Conservation (phyloP, 2,797 vertebrate genomes). For the Megaceryle alcyon region DNA sequence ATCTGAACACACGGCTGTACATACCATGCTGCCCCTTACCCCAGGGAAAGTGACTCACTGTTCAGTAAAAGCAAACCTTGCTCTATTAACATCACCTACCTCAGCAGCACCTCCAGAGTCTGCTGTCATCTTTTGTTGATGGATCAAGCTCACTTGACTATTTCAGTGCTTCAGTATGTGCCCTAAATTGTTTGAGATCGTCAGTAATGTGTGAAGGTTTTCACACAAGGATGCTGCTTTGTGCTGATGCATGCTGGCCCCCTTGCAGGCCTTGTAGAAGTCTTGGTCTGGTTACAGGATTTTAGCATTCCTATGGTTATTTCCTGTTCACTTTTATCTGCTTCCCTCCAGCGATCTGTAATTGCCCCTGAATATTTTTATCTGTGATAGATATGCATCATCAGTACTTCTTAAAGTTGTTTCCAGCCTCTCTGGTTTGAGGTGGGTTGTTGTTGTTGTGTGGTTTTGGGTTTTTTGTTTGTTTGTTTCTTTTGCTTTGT, state of each 20-base stretch:
- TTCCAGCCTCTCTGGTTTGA: neutral
- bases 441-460: neutral
- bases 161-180: neutral
- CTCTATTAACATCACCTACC: neutral
- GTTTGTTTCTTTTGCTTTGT: neutral
- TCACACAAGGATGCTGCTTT: neutral
- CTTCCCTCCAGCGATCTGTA: neutral
- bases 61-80: neutral
- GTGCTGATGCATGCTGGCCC: neutral
- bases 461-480: neutral
- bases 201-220: neutral
- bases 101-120: neutral
- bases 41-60: neutral
- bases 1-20: neutral
- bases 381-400: neutral
- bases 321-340: constrained; percentile 3
- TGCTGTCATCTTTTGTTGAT: neutral
- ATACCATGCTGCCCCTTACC: neutral
- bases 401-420: neutral
- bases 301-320: constrained; percentile 9
- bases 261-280: neutral
- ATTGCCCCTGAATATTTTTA: neutral
- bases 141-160: neutral
- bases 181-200: neutral
- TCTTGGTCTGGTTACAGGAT: neutral